Conservation (phyloP, 2,113 vertebrate genomes). For the Sapayoa aenigma region DNA sequence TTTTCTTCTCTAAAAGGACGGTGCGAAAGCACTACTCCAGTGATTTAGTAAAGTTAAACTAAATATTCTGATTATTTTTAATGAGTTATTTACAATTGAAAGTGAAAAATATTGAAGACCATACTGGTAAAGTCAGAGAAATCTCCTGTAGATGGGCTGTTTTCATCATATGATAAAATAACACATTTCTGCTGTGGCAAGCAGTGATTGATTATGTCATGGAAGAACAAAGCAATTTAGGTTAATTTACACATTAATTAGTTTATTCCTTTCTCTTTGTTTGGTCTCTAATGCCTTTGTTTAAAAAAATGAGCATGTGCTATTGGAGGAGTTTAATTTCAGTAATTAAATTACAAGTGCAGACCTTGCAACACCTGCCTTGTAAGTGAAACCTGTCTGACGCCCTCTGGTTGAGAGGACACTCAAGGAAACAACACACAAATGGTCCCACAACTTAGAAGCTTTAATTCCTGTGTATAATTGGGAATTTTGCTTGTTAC, state of each 20-base stretch:
- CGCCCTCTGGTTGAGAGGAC: not conserved
- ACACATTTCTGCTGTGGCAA: not conserved
- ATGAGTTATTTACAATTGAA: not conserved
- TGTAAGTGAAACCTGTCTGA: not conserved
- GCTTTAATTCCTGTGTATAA: not conserved
- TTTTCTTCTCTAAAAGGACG: not conserved
- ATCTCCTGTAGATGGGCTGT: not conserved
- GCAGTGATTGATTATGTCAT: slow-evolving; percentile 3
- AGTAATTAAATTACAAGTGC: not conserved
- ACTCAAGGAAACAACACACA: rapidly evolving
- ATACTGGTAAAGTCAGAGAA: not conserved
- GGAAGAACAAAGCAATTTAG: slow-evolving; percentile 36
- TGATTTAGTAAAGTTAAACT: not conserved
- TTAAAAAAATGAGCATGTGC: not conserved
- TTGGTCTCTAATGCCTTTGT: not conserved
- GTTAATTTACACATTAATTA: slow-evolving; percentile 45
- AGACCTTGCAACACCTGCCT: not conserved
- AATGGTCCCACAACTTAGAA: rapidly evolving
- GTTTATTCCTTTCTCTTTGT: slow-evolving; percentile 24
- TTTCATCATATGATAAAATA: not conserved
- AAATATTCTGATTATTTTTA: not conserved
- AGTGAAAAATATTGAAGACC: not conserved
- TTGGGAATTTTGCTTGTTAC: not conserved
- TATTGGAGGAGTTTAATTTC: slow-evolving; percentile 18
- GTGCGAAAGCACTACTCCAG: not conserved